Evolutionary conservation across 2,888 invertebrate genomes (phyloP), one percentile per base, ranked within the genome.

Genomic region (Tetragnatha montana): DNA sequence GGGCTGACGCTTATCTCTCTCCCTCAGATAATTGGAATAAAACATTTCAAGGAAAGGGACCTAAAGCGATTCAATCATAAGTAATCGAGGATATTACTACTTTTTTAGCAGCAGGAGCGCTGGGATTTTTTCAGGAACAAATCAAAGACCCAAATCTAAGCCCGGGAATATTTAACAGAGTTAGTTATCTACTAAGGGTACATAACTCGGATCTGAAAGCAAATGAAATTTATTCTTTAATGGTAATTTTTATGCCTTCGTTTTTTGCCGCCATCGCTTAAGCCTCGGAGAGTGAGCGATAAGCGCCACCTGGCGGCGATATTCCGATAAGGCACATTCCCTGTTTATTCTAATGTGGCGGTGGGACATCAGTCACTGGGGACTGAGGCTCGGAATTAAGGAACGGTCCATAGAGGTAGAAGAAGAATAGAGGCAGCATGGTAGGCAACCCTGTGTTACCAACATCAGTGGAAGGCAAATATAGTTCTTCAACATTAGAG

Each of bases 21-120:
- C 70, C 79, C 73, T 60, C n/a, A 80, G 79, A 80, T 86, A 86
- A 86, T 86, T 86, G 79, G 85, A 87, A 87, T 81, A 71, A 87
- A 87, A 60, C 74, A 87, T 75, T 87, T 81, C 81, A 49, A 81
- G 79, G n/a, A 51, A 86, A 17, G 79, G 78, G 85, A 79, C 22
- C 50, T 71, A 51, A 17, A 79, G 71, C 22, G 78, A 60, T 79
- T 86, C 78, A 79, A 80, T 79, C 79, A 73, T 86, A 86, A 86
- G 85, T 79, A 78, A 86, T 70, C 79, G 22, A 73, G 70, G 73
- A 22, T 22, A 50, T 69, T 50, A 14, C 49, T 68, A 74, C 70
- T 74, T 81, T 60, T 87, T 81, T 69, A 68, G 35, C 73, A 71
- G 47, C 35, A 81, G 49, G 81, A 74, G 87, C 87, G 69, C 17